A percentile compares a stretch with the other conserved stretches of the same genome.
Evolutionary conservation across 2,113 vertebrate species (phyloP).

Genomic region (rat (Rattus norvegicus)): DNA sequence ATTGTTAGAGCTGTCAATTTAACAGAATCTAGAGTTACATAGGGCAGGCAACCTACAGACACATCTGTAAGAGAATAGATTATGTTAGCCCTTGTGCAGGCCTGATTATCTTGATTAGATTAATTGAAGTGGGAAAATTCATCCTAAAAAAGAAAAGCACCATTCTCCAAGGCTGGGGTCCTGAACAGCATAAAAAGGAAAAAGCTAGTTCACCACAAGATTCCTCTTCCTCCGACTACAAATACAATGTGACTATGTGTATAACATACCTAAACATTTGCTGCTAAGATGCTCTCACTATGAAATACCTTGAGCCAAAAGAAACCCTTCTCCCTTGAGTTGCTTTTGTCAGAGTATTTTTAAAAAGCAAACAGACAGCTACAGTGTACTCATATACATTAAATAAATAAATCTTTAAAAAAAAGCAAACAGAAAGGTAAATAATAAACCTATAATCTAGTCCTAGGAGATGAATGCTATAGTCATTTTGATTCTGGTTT

Average conservation of each 20-base stretch:
- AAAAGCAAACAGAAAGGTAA: background rate
- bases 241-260: no score
- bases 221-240: background rate
- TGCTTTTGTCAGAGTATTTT: background rate
- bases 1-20: background rate
- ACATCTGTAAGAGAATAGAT: background rate
- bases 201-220: background rate
- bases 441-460: background rate
- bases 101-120: background rate
- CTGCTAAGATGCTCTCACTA: background rate
- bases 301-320: background rate
- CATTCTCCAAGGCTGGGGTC: no score
- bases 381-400: no score
- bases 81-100: background rate
- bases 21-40: background rate
- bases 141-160: background rate
- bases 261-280: background rate
- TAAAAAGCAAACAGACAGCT: background rate
- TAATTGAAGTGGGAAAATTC: background rate
- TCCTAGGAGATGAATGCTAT: background rate
- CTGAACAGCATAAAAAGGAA: background rate
- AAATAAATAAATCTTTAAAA: no score
- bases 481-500: conserved; percentile 37
- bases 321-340: background rate
- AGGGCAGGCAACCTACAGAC: background rate